Base-by-base conservation (phyloP, 2,113 vertebrate species). In the Cololabis saira region DNA sequence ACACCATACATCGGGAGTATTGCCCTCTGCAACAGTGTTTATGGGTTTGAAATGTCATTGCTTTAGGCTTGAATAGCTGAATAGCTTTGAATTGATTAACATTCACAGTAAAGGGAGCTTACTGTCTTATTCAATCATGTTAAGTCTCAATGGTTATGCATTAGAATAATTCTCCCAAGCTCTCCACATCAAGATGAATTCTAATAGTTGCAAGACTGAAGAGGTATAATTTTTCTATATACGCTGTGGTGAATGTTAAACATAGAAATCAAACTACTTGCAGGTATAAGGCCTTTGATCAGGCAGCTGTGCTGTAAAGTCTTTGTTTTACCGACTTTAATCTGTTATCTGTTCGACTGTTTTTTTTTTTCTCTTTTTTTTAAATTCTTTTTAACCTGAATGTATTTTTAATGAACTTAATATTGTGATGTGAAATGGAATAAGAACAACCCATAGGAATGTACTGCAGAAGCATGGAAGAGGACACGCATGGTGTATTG, bases 51-150 rank as follows among this genome's bases (percentile, higher is more conserved):
- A 93, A 91, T 92, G 91, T 91, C 91, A 90, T 84, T 67, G 87
- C 89, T 92, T 82, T 72, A 79, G 90, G 87, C 84, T 84, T 89
- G 86, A 89, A 91, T 90, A 90, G 88, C 66, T 92, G 84, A 90
- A 90, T 85, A 91, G 89, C 79, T 90, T 84, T 88, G 88, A 90
- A 91, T 91, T 91, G 90, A 90, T 91, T 91, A 91, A 91, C 90
- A 91, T 91, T 91, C 88, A 84, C 84, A 67, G 84, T 82, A 82
- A 90, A 71, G 69, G 82, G 81, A 81, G 74, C 79, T 76, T 83
- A 88, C 87, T 90, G 90, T 91, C 90, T 83, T 73, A 76, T 72
- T 83, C 67, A 66, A 88, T 91, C 90, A 91, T 83, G 85, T 91
- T 84, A 83, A 74, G 67, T 87, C 69, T 84, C 81, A 69, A 61